Base-by-base conservation (phyloP, 2,888 invertebrate genomes). In the Polyommatus icarus region DNA sequence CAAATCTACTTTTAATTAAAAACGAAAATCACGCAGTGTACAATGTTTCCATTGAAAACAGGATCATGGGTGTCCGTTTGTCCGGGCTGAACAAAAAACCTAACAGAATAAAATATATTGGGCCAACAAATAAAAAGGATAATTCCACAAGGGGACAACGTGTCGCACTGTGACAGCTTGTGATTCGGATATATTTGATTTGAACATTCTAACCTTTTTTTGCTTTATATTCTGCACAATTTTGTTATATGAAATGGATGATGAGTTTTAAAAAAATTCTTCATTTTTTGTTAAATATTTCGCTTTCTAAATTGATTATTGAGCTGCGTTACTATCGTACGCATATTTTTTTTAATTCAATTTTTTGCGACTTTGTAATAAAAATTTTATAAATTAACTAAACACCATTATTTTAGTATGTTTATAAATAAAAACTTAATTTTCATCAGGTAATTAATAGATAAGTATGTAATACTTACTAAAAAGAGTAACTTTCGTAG, bases 111-210 rank as follows among this genome's bases (percentile, higher is more conserved):
- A 75, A 75, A n/a, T n/a, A n/a, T 75, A 75, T 54, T 75, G 54
- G 24, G 8, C 46, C 75, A 75, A 75, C 75, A 75, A 75, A 75
- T 75, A 75, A 75, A 75, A 75, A 50, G 50, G 20, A 50, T 75
- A 54, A 75, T 75, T 50, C 75, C 29, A 29, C 20, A 15, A 73
- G 50, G 75, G 75, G 32, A 75, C 75, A 50, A 50, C 50, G 75
- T 50, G 75, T 50, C 75, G 29, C 29, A 2, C 7, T 54, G 75
- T 75, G 75, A 75, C 75, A 75, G 75, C 75, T 50, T 54, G 75
- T 50, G 75, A 29, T 20, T 50, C 29, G 50, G 54, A 50, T 50
- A 50, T 18, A 50, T 54, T 24, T 75, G 46, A 67, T 67, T 67
- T 29, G 50, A 24, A 20, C 75, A 50, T 29, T 50, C 29, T 50